These are phyloP conservation scores for Amblyjoppa proteus DNA, from an alignment of 2,888 invertebrate species.

Conservation along the genomic window DNA sequence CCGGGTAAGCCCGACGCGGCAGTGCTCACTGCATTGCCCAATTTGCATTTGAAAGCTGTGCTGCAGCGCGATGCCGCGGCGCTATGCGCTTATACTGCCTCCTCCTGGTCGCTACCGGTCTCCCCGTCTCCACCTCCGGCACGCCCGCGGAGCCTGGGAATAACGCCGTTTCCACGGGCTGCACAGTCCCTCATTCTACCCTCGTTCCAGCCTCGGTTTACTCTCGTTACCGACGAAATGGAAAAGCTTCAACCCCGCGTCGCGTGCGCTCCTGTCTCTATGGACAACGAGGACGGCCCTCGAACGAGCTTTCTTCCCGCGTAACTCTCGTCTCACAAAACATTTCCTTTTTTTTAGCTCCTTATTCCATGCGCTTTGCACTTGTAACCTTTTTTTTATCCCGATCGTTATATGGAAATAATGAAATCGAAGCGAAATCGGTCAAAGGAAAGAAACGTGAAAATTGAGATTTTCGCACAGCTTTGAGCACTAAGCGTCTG, in stretches of 20 bases:
- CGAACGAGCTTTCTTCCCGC: constrained; percentile 43
- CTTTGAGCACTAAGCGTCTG: too few relatives aligned
- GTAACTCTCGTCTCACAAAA: constrained; percentile 13
- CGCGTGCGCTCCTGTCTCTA: constrained; percentile 36
- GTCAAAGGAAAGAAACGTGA: background rate
- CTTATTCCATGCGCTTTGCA: background rate
- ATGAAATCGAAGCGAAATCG: background rate
- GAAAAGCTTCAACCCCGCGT: constrained; percentile 25
- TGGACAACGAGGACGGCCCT: constrained; percentile 25
- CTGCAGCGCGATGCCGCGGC: constrained; percentile 47
- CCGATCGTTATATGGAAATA: background rate
- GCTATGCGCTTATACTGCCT: constrained; percentile 37
- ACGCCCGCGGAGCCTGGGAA: constrained; percentile 39
- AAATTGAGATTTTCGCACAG: background rate
- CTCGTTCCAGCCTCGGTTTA: constrained; percentile 38
- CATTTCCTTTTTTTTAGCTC: background rate
- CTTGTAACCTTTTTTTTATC: background rate
- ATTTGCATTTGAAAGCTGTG: constrained; percentile 72
- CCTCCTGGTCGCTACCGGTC: constrained; percentile 60
- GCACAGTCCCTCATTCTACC: constrained; percentile 35
- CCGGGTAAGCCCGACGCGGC: constrained; percentile 61
- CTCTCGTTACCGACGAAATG: constrained; percentile 55
- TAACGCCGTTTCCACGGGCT: constrained; percentile 55
- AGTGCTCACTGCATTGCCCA: constrained; percentile 62
- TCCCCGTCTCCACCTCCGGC: constrained; percentile 39